Base-by-base conservation (phyloP, 2,113 vertebrate species). In the Onychostoma macrolepis region DNA sequence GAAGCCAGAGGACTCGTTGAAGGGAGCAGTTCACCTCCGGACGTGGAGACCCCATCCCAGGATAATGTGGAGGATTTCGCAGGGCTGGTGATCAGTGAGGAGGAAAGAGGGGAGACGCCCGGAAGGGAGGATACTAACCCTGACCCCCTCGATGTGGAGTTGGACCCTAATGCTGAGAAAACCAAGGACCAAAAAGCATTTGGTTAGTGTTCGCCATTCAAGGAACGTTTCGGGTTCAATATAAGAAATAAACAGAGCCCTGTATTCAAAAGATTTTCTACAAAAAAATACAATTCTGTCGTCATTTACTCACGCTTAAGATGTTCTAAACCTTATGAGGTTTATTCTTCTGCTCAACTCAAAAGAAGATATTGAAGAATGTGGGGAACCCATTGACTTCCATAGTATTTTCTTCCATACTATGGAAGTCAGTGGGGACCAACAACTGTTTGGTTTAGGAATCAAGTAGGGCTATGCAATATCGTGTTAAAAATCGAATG, bases 91-190 rank as follows among this genome's bases (percentile, higher is more conserved):
- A 89, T 95, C 61, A 86, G 94, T 4, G 94, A 93, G 2, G 96
- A 96, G 87, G 92, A 95, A 85, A 94, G 96, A 72, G 97, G 97
- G 67, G 96, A 97, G 86, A 97, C 96, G 56, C 97, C 97, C 0
- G 97, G 96, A 13, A 94, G 94, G 87, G 98, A 98, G 89, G 97
- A 96, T 92, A 91, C 95, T 74, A 96, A 95, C 79, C 96, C 94
- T 0, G 96, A 97, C 53, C 95, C 97, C 12, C 96, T 95, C 5
- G 97, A 97, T 83, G 93, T 95, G 0, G 97, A 97, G 38, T 96
- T 98, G 19, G 96, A 97, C 80, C 94, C 94, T 1, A 96, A 96
- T 24, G 83, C 88, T 84, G 96, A 91, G 87, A 95, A 97, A 90
- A 93, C 89, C 88, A 95, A 94, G 92, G 97, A 97, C 21, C 92